Evolutionary conservation across 2,797 vertebrate species (phyloP).

Genomic region (Mormyrus hasselquistii): DNA sequence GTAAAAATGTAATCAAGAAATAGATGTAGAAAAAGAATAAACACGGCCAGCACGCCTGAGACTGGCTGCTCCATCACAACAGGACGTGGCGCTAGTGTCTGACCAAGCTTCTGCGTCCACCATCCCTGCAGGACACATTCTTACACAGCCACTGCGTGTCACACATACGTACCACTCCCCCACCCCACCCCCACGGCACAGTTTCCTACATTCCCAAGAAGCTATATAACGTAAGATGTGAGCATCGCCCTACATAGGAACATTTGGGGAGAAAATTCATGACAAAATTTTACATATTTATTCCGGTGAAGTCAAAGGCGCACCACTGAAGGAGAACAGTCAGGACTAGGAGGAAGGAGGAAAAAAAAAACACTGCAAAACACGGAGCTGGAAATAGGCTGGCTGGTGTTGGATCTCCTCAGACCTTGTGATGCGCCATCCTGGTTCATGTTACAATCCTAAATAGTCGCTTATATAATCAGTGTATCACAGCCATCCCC

Average conservation of each 20-base stretch:
- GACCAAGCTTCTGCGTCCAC: not conserved
- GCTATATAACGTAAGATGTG: not conserved
- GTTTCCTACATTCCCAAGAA: not conserved
- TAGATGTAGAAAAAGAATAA: not conserved
- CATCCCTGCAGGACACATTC: not conserved
- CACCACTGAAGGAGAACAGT: not conserved
- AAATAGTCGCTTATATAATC: conserved; percentile 23
- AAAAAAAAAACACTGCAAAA: not conserved
- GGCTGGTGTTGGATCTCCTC: conserved; percentile 49
- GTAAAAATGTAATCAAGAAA: not conserved
- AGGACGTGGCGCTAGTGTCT: not conserved
- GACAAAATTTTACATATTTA: not conserved
- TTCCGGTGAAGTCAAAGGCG: not conserved
- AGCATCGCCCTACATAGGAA: not conserved
- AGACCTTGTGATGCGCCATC: conserved; percentile 68
- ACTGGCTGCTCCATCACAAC: not conserved
- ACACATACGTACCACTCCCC: not conserved
- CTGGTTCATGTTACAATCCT: conserved; percentile 63
- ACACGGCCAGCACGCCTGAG: not conserved
- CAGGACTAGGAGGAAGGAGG: not conserved
- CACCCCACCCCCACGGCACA: not conserved
- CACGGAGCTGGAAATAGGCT: not conserved
- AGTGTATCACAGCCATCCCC: not conserved
- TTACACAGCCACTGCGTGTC: not conserved
- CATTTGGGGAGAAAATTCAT: not conserved